Evolutionary conservation across 2,888 invertebrate species (phyloP).

Genomic region (Agapetus fuscipes): DNA sequence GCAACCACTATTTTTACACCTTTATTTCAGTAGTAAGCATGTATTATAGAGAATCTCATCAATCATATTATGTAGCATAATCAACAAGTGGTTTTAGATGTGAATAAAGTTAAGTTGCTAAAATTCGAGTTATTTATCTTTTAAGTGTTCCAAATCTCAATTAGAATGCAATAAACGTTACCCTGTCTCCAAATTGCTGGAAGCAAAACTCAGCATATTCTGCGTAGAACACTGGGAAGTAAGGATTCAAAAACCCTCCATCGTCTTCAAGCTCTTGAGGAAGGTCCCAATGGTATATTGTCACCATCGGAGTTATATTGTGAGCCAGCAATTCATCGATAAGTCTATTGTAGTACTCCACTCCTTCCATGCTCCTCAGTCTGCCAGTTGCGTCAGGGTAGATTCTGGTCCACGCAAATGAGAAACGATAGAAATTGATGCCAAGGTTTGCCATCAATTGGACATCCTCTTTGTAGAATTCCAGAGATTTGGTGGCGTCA

Average conservation of each 20-base stretch:
- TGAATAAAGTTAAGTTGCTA: too few relatives aligned
- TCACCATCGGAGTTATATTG: conserved; percentile 47
- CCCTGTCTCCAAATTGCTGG: conserved; percentile 5
- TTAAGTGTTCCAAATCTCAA: too few relatives aligned
- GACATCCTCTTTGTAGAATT: conserved; percentile 44
- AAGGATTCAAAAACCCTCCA: conserved; percentile 7
- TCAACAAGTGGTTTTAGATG: too few relatives aligned
- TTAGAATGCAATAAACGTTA: not conserved
- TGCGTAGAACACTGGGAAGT: conserved; percentile 3
- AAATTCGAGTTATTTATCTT: too few relatives aligned
- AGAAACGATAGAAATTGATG: conserved; percentile 35
- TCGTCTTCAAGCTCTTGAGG: conserved; percentile 39
- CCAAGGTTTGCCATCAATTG: conserved; percentile 37
- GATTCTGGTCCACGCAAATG: conserved; percentile 45
- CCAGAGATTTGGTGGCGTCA: conserved; percentile 46
- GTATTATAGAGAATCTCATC: too few relatives aligned
- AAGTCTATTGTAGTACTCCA: conserved; percentile 47
- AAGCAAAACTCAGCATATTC: conserved; percentile 7
- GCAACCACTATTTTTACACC: too few relatives aligned
- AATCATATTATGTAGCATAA: too few relatives aligned
- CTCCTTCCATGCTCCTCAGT: conserved; percentile 32
- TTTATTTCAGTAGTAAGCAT: too few relatives aligned
- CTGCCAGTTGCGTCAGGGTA: conserved; percentile 34
- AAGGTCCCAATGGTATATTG: conserved; percentile 48
- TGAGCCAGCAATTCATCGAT: conserved; percentile 41